These are phyloP conservation scores for Heterotilapia buettikoferi DNA, from an alignment of 2,113 vertebrate genomes.

Conservation along the genomic window DNA sequence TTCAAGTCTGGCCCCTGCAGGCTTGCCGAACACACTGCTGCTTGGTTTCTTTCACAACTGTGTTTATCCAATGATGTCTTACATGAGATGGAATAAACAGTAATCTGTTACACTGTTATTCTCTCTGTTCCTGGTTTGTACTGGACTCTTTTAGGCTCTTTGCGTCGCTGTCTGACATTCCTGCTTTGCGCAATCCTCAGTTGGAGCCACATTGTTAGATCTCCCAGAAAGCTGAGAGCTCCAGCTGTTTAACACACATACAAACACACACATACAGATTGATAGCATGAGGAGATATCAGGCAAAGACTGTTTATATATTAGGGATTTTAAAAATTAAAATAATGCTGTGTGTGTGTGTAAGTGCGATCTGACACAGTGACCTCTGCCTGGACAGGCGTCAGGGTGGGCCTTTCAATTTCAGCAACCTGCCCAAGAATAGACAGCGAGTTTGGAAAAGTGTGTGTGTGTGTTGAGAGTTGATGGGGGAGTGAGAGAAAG, in stretches of 20 bases:
- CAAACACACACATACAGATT: neutral
- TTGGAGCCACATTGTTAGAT: neutral
- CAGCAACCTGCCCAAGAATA: slow-evolving; percentile 65
- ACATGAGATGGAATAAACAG: neutral
- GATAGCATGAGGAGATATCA: neutral
- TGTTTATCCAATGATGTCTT: neutral
- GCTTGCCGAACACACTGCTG: neutral
- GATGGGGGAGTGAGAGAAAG: slow-evolving; percentile 47
- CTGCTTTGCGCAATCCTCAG: slow-evolving; percentile 8
- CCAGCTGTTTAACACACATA: slow-evolving; percentile 20
- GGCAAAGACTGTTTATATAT: neutral
- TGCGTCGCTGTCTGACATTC: neutral
- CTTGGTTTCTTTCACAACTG: neutral
- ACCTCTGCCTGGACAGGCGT: slow-evolving; percentile 37
- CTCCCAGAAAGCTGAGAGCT: neutral
- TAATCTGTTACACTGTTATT: neutral
- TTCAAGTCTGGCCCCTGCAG: neutral
- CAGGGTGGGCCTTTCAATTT: slow-evolving; percentile 70
- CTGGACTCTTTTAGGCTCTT: neutral
- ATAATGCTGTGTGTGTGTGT: neutral
- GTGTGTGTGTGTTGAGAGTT: neutral
- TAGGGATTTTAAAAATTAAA: neutral
- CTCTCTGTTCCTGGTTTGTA: neutral
- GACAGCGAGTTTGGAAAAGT: slow-evolving; percentile 23
- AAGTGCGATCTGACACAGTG: slow-evolving; percentile 10